These are phyloP conservation scores for Clangula hyemalis DNA, from an alignment of 2,797 vertebrate species.

Conservation along the genomic window DNA sequence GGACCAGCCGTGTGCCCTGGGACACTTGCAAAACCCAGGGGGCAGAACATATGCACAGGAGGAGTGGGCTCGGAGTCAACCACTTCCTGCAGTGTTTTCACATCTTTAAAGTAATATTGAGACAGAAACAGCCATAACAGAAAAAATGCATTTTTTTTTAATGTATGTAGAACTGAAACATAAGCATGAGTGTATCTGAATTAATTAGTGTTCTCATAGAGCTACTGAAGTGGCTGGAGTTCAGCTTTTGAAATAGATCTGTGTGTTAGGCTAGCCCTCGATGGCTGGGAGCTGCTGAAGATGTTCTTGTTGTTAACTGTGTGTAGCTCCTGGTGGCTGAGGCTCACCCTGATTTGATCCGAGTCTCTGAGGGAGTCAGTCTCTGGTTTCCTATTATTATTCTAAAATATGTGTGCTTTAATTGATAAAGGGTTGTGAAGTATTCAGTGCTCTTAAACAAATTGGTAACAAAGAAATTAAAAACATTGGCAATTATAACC, in stretches of 20 bases:
- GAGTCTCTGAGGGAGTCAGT: background rate
- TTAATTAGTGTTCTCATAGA: background rate
- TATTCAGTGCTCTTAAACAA: background rate
- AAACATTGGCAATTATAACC: background rate
- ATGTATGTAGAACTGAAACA: background rate
- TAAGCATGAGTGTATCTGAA: background rate
- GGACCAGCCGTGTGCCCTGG: background rate
- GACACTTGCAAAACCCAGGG: background rate
- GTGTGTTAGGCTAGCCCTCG: background rate
- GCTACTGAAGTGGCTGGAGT: background rate
- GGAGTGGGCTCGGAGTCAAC: background rate
- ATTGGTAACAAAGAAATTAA: background rate
- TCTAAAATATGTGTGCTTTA: background rate
- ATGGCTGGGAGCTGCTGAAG: background rate
- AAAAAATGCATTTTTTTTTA: background rate
- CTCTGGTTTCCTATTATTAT: background rate
- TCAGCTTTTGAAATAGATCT: background rate
- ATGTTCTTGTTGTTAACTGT: background rate
- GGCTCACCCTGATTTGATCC: background rate
- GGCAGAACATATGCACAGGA: background rate
- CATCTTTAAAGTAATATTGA: background rate
- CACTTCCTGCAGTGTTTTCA: background rate
- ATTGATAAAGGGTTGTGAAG: background rate
- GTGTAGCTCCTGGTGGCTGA: background rate
- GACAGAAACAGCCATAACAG: background rate